phyloP scores from a whole-genome alignment of 2,797 vertebrate genomes.

The Acanthurus tractus region DNA sequence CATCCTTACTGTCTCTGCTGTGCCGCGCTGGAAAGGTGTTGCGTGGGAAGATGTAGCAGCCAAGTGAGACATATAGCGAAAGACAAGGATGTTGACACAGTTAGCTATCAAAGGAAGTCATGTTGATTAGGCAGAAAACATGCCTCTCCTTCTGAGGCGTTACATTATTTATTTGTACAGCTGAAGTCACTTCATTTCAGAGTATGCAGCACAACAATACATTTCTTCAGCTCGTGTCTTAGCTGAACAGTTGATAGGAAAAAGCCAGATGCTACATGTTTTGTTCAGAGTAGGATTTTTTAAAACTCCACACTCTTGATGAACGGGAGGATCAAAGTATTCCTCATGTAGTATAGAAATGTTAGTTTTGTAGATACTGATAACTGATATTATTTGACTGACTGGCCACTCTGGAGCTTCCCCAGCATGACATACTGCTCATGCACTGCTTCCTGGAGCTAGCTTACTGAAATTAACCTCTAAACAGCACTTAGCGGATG shows the following conservation, averaged over 20 bases:
- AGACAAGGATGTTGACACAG: constrained; percentile 66
- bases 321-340: neutral
- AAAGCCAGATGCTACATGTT: neutral
- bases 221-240: constrained; percentile 32
- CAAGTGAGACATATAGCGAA: constrained; percentile 32
- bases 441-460: too few species aligned
- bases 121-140: constrained; percentile 73
- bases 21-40: constrained; percentile 28
- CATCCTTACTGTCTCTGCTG: constrained; percentile 27
- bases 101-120: constrained; percentile 68
- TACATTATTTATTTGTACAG: constrained; percentile 63
- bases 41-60: constrained; percentile 56
- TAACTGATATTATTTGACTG: too few species aligned
- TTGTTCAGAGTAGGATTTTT: neutral
- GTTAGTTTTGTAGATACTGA: too few species aligned
- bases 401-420: too few species aligned
- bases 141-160: constrained; percentile 41
- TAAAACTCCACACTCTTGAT: neutral
- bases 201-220: constrained; percentile 2
- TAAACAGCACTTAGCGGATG: too few species aligned
- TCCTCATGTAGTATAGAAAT: too few species aligned
- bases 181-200: constrained; percentile 31
- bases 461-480: too few species aligned
- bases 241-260: constrained; percentile 32
- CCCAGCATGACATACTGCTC: too few species aligned